phyloP scores from a whole-genome alignment of 2,797 vertebrate genomes.

The Pteronotus mesoamericanus region DNA sequence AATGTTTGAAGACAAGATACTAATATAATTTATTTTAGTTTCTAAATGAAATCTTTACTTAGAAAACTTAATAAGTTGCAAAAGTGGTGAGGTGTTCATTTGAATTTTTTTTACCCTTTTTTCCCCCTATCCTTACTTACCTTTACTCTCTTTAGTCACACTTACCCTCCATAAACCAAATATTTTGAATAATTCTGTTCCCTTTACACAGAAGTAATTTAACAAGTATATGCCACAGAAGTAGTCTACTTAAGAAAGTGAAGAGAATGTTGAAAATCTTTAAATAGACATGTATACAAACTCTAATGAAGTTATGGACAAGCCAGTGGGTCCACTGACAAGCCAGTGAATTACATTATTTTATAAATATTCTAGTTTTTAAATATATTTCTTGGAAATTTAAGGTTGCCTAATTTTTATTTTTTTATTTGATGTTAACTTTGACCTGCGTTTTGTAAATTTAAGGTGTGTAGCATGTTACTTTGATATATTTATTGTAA shows the following conservation, averaged over 20 bases:
- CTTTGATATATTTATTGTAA: not conserved
- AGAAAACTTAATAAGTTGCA: not conserved
- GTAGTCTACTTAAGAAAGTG: not conserved
- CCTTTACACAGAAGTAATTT: not conserved
- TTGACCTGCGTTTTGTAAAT: not conserved
- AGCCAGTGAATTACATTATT: not conserved
- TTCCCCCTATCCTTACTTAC: not conserved
- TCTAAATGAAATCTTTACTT: not conserved
- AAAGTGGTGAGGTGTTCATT: not conserved
- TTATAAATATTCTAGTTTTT: not conserved
- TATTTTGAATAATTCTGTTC: not conserved
- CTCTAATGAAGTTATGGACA: not conserved
- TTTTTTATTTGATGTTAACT: not conserved
- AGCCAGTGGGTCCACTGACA: not conserved
- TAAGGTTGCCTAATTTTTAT: not conserved
- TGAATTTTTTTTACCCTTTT: not conserved
- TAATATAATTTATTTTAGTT: not conserved
- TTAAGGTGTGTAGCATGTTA: not conserved
- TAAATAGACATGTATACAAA: not conserved
- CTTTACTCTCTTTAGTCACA: not conserved
- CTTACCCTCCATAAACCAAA: not conserved
- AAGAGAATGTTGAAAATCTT: not conserved
- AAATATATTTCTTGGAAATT: not conserved
- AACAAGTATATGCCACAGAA: not conserved
- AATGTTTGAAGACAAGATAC: not conserved